Conservation (phyloP, 1,140 invertebrate genomes). For the Drosophila baimaii region DNA sequence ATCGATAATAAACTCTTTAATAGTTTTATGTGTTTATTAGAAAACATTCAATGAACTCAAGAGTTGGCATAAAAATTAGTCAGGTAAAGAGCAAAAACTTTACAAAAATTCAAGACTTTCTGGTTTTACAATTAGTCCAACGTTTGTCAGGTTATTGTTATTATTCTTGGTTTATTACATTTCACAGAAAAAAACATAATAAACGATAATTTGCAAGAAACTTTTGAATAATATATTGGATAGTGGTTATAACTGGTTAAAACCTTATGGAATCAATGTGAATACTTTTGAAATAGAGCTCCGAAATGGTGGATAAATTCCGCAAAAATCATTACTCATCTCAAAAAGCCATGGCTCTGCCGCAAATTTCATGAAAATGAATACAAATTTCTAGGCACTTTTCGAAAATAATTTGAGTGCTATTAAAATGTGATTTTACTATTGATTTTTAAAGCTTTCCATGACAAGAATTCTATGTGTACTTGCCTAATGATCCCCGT, state of each 20-base stretch:
- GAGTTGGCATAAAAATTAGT: too few species aligned
- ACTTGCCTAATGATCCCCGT: neutral
- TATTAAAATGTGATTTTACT: neutral
- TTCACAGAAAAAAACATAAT: too few species aligned
- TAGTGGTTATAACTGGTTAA: neutral
- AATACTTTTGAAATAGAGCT: neutral
- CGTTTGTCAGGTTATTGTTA: neutral
- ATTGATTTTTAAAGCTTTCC: conserved; percentile 1
- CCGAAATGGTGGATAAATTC: too few species aligned
- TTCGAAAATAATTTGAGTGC: neutral
- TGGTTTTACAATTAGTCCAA: neutral
- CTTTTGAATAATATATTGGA: neutral
- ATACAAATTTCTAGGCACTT: neutral
- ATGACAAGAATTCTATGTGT: neutral
- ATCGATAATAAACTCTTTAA: neutral
- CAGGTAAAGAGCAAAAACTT: too few species aligned
- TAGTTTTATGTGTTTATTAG: neutral
- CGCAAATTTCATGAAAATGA: neutral
- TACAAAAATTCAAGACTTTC: neutral
- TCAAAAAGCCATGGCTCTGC: neutral
- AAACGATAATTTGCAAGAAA: too few species aligned
- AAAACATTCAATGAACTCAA: neutral
- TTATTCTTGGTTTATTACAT: neutral
- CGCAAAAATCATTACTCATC: too few species aligned
- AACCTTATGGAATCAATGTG: too few species aligned